phyloP scores from a whole-genome alignment of 2,797 vertebrate species.

The Lithobates pipiens region DNA sequence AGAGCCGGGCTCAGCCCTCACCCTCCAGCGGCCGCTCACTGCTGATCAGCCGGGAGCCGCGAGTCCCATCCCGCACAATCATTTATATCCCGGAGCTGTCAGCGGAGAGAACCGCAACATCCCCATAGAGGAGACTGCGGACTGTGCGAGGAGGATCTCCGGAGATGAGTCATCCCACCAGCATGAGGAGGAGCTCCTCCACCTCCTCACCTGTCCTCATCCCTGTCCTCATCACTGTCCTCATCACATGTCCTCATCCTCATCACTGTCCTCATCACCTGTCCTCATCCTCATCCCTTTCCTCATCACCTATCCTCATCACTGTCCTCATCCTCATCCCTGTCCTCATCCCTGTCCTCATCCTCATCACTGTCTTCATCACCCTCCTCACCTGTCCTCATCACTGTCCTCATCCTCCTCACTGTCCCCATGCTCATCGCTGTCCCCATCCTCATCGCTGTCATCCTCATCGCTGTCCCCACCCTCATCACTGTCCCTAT shows the following conservation, averaged over 20 bases:
- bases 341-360: too few species aligned
- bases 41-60: neutral
- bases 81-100: conserved; percentile 39
- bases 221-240: neutral
- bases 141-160: conserved; percentile 3
- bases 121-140: conserved; percentile 19
- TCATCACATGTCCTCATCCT: neutral
- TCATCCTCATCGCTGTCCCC: neutral
- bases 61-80: conserved; percentile 25
- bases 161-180: conserved; percentile 46
- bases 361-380: too few species aligned
- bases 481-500: neutral
- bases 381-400: too few species aligned
- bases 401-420: too few species aligned
- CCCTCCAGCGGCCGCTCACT: neutral
- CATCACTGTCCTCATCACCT: neutral
- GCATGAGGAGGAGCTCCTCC: conserved; percentile 3
- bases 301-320: too few species aligned
- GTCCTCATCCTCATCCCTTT: too few species aligned
- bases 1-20: neutral
- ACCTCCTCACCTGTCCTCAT: neutral
- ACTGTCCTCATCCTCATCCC: too few species aligned
- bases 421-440: too few species aligned
- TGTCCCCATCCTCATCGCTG: too few species aligned
- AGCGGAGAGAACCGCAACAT: conserved; percentile 33